Base-by-base conservation (phyloP, 2,797 vertebrate genomes). In the Glossophaga mutica region DNA sequence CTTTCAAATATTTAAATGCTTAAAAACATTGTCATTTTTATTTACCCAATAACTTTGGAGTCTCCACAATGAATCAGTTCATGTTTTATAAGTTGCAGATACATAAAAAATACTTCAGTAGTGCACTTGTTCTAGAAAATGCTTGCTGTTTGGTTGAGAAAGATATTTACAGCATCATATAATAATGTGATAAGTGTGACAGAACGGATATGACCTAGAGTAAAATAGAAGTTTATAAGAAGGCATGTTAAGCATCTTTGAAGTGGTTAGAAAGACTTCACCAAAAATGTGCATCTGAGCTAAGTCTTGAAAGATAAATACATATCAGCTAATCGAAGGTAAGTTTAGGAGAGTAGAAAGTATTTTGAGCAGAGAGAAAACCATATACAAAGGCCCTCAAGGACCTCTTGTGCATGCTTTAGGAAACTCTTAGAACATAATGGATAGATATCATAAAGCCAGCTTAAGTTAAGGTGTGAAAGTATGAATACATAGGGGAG, bases 1-100 rank as follows among this genome's bases (percentile, higher is more conserved):
- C 9, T 92, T 95, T 95, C 59, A 86, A 79, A 74, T 65, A 71
- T 70, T 92, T 86, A 83, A 90, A 71, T 92, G 9, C 6, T 82
- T 94, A 82, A 82, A 81, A 9, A 5, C 24, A 50, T 74, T 87
- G 10, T 2, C 14, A 46, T 71, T 94, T 96, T 84, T 79, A 92
- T 67, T 52, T 34, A 84, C 15, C 37, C 4, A 2, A 8, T 90
- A 65, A 85, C 37, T 87, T 86, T 77, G 74, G 11, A 84, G 26
- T 74, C 15, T 83, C 55, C 90, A 11, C 44, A 55, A 29, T 65
- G 7, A 93, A 32, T 14, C 48, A 57, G 29, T 16, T 10, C 46
- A 3, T 70, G 9, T 79, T 84, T 5, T 84, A 9, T 29, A 77
- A 46, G 18, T 42, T 9, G 0, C 4, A 77, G 44, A 73, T 22